Base-by-base conservation (phyloP, 2,888 invertebrate species). In the Bellardia pandia region DNA sequence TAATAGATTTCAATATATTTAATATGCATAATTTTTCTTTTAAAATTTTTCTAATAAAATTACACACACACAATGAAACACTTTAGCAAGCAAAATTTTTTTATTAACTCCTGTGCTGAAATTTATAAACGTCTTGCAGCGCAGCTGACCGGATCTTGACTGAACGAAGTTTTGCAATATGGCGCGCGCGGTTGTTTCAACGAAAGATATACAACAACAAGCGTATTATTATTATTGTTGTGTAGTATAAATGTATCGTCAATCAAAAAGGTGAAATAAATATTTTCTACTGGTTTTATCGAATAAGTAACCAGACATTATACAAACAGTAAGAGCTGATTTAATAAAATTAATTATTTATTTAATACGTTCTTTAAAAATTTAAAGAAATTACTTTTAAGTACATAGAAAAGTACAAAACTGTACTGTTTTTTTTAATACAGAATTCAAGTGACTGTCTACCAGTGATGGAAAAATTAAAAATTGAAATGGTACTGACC, bases 81-180 rank as follows among this genome's bases (percentile, higher is more conserved):
- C 75, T 85, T 86, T 79, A 76, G 72, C 79, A 76, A 71, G 72
- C 42, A 71, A 71, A 56, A 56, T 13, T 71, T 23, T 60, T 2
- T 71, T 58, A 30, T 60, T 33, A 14, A 60, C 33, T 58, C 56
- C 37, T n/a, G 40, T 74, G 72, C 76, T 72, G 33, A 23, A 68
- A 74, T 88, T 62, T 11, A 60, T 33, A 75, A 68, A 94, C 94
- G 94, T 94, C 94, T 93, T 91, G 90, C 94, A 93, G 94, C 93
- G 93, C 94, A 93, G 94, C 93, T 94, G 93, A 94, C 94, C 94
- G 94, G 89, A 95, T 94, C 94, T 95, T 94, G 95, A 95, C 95
- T 95, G 95, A 94, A 94, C 90, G 90, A 91, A 89, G 89, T 90
- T 90, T 90, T 89, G 90, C 92, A 92, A 92, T 91, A 92, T 91